Conservation (phyloP, 2,888 invertebrate genomes). For the Serrognathus titanus region DNA sequence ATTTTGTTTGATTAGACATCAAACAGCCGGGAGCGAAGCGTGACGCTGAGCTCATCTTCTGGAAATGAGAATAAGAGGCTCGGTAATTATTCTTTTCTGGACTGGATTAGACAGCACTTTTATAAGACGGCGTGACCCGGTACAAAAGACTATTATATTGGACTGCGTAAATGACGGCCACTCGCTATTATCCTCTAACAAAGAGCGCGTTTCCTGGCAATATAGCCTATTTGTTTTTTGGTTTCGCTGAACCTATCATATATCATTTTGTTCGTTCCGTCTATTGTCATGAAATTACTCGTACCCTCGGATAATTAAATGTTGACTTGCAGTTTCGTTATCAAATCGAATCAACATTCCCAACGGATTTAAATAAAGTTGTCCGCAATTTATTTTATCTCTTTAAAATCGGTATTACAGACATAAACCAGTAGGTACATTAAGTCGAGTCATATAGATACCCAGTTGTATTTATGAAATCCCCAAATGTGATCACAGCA, state of each 20-base stretch:
- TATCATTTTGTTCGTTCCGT: slow-evolving; percentile 8
- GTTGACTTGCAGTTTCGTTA: slow-evolving; percentile 20
- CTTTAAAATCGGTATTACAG: slow-evolving; percentile 42
- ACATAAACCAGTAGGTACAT: slow-evolving; percentile 39
- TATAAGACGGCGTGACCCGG: slow-evolving; percentile 25
- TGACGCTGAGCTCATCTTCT: slow-evolving; percentile 1
- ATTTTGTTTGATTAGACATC: slow-evolving; percentile 2
- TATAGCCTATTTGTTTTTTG: slow-evolving; percentile 20
- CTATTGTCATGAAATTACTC: slow-evolving; percentile 2
- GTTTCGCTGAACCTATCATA: not conserved
- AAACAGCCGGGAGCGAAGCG: slow-evolving; percentile 6
- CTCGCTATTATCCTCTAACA: slow-evolving; percentile 24
- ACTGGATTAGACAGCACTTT: slow-evolving; percentile 34
- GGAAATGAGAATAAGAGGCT: slow-evolving; percentile 24
- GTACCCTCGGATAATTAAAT: slow-evolving; percentile 18
- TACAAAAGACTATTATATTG: slow-evolving; percentile 31
- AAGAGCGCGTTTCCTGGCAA: slow-evolving; percentile 5
- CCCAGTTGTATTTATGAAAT: slow-evolving; percentile 34
- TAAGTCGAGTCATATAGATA: slow-evolving; percentile 27
- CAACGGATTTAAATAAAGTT: slow-evolving; percentile 4
- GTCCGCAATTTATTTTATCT: slow-evolving; percentile 39
- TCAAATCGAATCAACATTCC: not conserved
- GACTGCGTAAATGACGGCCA: slow-evolving; percentile 31
- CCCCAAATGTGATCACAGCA: slow-evolving; percentile 43
- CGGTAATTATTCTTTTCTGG: slow-evolving; percentile 32